Conservation (phyloP, 2,888 invertebrate species). For the Lasioglossum marginatum region DNA sequence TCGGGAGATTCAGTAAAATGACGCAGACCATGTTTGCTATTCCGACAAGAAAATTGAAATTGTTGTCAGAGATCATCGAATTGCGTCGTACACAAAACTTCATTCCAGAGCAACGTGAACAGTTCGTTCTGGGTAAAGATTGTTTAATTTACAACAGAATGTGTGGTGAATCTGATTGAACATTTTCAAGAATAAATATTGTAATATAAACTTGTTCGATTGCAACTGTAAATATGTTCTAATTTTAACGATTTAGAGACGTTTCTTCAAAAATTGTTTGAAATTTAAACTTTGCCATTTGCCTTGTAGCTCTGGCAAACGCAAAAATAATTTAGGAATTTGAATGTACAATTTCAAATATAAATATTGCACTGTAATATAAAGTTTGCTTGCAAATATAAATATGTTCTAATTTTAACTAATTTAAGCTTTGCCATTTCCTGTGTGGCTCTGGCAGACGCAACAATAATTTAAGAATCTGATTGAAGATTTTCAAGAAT, state of each 20-base stretch:
- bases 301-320: background rate
- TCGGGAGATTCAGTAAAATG: slow-evolving; percentile 32
- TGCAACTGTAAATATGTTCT: too few relatives aligned
- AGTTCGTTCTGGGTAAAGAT: background rate
- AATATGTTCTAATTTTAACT: too few relatives aligned
- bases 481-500: background rate
- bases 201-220: too few relatives aligned
- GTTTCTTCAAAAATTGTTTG: too few relatives aligned
- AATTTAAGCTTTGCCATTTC: background rate
- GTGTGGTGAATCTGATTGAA: background rate
- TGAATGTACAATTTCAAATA: background rate
- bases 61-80: slow-evolving; percentile 6
- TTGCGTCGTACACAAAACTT: background rate
- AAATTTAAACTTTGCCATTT: background rate
- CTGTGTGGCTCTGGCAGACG: background rate
- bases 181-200: background rate
- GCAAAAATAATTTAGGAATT: background rate
- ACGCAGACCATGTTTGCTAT: slow-evolving; percentile 4
- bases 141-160: background rate
- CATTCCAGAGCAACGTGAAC: too few relatives aligned
- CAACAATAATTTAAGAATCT: background rate
- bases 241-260: too few relatives aligned
- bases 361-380: background rate
- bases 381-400: background rate
- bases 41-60: slow-evolving; percentile 37